These are phyloP conservation scores for Vulpes ferrilata DNA, from an alignment of 2,113 vertebrate species.

Conservation along the genomic window DNA sequence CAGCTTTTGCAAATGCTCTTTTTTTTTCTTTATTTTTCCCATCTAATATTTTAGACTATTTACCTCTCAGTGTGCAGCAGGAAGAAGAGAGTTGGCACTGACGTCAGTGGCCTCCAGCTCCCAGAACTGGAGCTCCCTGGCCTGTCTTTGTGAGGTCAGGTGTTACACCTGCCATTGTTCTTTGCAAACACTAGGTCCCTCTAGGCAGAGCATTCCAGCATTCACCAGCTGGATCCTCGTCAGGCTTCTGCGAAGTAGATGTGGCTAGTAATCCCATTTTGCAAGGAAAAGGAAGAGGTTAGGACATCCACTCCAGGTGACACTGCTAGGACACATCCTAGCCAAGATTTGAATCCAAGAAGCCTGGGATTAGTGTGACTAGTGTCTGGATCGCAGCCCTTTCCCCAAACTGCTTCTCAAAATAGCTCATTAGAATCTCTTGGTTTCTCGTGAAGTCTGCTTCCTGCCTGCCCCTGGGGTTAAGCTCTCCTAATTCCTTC, in stretches of 20 bases:
- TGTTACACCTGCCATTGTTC: rapidly evolving
- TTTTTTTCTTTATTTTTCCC: no score
- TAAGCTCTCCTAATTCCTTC: background rate
- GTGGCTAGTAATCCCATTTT: background rate
- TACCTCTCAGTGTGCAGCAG: no score
- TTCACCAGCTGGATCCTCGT: no score
- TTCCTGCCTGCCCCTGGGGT: background rate
- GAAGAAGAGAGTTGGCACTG: no score
- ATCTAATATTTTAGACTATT: no score
- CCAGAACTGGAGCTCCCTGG: rapidly evolving
- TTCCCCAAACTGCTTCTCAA: background rate
- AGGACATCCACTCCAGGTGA: no score
- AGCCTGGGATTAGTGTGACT: background rate
- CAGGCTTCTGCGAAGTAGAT: background rate
- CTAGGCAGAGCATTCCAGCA: rapidly evolving
- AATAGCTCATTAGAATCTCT: background rate
- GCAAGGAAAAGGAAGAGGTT: background rate
- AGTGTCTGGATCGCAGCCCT: rapidly evolving
- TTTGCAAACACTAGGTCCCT: background rate
- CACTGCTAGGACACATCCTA: rapidly evolving
- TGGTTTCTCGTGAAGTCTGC: background rate
- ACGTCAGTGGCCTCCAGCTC: rapidly evolving
- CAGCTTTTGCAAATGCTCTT: background rate
- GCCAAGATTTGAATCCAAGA: no score
- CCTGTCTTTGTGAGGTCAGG: no score